Evolutionary conservation across 2,113 vertebrate species (phyloP).

Genomic region (Pelusios castaneus): DNA sequence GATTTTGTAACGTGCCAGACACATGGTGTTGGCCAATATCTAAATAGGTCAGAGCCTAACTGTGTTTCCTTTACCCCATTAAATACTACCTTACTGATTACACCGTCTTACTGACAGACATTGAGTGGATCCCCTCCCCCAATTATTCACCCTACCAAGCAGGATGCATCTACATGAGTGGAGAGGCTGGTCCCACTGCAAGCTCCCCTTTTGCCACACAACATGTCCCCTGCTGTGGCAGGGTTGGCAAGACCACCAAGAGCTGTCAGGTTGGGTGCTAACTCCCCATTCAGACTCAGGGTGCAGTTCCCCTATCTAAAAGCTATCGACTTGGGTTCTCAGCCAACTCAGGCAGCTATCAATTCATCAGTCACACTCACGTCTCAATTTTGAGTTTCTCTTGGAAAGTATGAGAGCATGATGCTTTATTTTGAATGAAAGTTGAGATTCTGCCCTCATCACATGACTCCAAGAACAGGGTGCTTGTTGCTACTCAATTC

Average conservation of each 20-base stretch:
- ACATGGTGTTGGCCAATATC: neutral
- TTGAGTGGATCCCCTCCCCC: neutral
- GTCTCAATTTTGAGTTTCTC: fast-evolving
- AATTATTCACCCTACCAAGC: neutral
- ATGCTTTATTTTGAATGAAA: neutral
- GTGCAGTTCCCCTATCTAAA: neutral
- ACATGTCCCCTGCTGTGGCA: no score
- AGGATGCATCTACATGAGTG: neutral
- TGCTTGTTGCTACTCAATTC: neutral
- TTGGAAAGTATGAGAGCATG: neutral
- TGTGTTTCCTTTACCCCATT: neutral
- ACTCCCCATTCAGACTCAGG: fast-evolving
- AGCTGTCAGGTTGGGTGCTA: neutral
- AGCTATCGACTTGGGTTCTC: fast-evolving
- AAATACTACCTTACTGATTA: no score
- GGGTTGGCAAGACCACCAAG: neutral
- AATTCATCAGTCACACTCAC: fast-evolving
- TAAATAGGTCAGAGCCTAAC: neutral
- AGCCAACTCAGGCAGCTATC: neutral
- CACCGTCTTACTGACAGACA: no score
- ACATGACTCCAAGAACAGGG: neutral
- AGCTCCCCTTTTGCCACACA: neutral
- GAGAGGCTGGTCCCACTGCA: neutral
- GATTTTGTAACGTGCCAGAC: neutral
- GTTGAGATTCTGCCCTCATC: neutral